Conservation (phyloP, 2,797 vertebrate genomes). For the Echeneis naucrates region DNA sequence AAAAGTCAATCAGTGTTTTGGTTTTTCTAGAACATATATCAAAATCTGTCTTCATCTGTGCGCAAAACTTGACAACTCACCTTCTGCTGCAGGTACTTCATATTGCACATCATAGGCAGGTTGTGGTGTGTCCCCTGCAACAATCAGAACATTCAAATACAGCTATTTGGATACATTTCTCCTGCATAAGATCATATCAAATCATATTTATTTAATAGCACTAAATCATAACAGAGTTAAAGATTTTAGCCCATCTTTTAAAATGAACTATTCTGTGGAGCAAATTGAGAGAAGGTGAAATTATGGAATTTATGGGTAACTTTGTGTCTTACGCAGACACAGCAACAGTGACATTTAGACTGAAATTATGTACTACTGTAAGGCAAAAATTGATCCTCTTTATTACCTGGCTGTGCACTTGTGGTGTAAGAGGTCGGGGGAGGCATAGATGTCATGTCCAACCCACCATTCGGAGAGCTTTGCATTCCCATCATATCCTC, state of each 20-base stretch:
- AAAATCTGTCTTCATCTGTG: background rate
- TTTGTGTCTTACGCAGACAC: background rate
- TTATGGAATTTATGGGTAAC: background rate
- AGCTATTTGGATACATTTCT: background rate
- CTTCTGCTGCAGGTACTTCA: slow-evolving; percentile 71
- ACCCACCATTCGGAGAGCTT: slow-evolving; percentile 77
- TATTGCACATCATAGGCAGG: slow-evolving; percentile 69
- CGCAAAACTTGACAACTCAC: slow-evolving; percentile 45
- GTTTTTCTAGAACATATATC: background rate
- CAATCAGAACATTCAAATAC: slow-evolving; percentile 17
- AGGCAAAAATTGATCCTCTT: background rate
- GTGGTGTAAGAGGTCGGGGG: slow-evolving; percentile 56
- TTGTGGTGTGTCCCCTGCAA: slow-evolving; percentile 75
- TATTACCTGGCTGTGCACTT: slow-evolving; percentile 50
- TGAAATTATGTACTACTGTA: slow-evolving; percentile 5
- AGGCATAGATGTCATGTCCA: slow-evolving; percentile 63
- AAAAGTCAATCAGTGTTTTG: slow-evolving; percentile 13
- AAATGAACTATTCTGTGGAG: background rate
- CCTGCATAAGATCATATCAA: background rate
- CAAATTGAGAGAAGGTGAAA: background rate
- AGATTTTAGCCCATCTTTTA: background rate
- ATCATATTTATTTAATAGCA: too few species aligned
- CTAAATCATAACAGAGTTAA: too few species aligned
- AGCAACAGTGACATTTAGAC: background rate
- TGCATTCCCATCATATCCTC: slow-evolving; percentile 80